phyloP scores from a whole-genome alignment of 2,888 invertebrate species.

The Chaitophorus viminalis region DNA sequence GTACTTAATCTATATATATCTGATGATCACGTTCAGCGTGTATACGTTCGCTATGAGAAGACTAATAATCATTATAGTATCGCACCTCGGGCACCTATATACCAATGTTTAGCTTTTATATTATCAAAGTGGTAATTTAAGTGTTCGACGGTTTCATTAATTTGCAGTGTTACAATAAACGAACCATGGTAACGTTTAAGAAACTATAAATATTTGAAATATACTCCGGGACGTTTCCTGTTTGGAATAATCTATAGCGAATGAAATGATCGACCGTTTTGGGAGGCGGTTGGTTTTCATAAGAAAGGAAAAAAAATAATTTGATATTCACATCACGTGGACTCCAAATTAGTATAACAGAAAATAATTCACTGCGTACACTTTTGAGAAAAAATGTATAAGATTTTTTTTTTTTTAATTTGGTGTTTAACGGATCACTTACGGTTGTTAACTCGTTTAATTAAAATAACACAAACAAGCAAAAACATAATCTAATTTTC shows the following conservation, averaged over 20 bases:
- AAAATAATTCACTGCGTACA: background rate
- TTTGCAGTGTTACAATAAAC: too few relatives aligned
- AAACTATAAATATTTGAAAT: too few relatives aligned
- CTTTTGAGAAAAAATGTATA: background rate
- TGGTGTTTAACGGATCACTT: constrained; percentile 18
- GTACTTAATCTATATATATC: too few relatives aligned
- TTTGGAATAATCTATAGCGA: too few relatives aligned
- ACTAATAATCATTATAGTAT: too few relatives aligned
- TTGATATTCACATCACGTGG: constrained; percentile 24
- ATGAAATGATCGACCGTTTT: background rate
- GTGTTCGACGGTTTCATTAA: background rate
- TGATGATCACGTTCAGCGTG: too few relatives aligned
- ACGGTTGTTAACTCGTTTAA: constrained; percentile 30
- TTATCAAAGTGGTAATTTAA: background rate
- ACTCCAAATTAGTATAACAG: constrained; percentile 4
- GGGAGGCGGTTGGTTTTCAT: background rate
- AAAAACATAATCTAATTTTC: constrained; percentile 15
- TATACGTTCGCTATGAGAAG: too few relatives aligned
- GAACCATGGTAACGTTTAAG: too few relatives aligned
- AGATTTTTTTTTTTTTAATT: constrained; percentile 10
- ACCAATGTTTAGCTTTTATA: background rate
- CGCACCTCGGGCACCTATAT: too few relatives aligned
- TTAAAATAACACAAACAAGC: background rate
- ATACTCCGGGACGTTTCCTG: too few relatives aligned
- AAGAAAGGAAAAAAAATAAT: constrained; percentile 15